Evolutionary conservation across 2,113 vertebrate genomes (phyloP), one percentile per base, ranked within the genome.

Genomic region (Ginglymostoma cirratum): DNA sequence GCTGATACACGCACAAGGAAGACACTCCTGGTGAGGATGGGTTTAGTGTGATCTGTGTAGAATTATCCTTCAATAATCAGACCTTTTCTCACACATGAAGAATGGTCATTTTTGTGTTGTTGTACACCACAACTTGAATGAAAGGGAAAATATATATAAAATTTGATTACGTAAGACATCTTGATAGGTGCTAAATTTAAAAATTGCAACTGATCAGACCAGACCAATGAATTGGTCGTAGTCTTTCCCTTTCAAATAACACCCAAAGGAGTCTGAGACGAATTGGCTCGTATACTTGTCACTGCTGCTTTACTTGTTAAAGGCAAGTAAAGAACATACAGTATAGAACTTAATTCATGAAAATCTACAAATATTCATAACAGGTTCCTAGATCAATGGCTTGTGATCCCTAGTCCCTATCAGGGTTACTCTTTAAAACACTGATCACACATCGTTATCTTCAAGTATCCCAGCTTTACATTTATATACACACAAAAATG

Each of bases 241-340:
- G 80, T 23, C 3, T 83, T 83, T 76, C 69, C 61, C 30, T 8
- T n/a, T 66, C 61, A 93, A 70, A 45, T 72, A 34, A 34, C 69
- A 76, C 45, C 94, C 70, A 95, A 72, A 95, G 69, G 67, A 72
- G 27, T 95, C n/a, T 48, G 94, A 95, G 42, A 76, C 70, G 6
- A 95, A 42, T 72, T 72, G 94, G 69, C 69, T 95, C 42, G 23
- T 94, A 95, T 30, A 72, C 12, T 52, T 48, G 10, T 72, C 67
- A 48, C 67, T 95, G 93, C 94, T 95, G 94, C 94, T 95, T 95
- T 42, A 95, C 72, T 95, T 95, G 67, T 76, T 27, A 76, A 67
- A 95, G 67, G 42, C 67, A 72, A 72, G n/a, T 38, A 66, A 92
- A 65, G 5, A 93, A 66, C 52, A 90, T 90, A 66, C 61, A n/a